Conservation (phyloP, 2,113 vertebrate genomes). For the Ammodytes dubius region DNA sequence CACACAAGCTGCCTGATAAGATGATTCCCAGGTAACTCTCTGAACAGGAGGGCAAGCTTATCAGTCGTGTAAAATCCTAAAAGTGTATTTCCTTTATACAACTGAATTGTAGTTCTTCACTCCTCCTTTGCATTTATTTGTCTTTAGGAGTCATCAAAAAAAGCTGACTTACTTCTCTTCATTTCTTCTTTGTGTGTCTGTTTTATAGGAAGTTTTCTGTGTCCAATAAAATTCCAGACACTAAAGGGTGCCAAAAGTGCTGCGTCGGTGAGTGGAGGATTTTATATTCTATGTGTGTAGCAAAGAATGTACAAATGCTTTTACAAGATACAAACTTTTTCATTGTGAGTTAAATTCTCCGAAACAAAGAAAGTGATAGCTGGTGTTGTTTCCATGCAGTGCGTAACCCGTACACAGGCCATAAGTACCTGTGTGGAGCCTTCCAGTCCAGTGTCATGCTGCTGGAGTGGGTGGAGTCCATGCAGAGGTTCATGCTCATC, state of each 20-base stretch:
- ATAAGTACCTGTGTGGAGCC: slow-evolving; percentile 97
- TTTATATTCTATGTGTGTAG: background rate
- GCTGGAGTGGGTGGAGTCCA: slow-evolving; percentile 97
- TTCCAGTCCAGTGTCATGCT: slow-evolving; percentile 97
- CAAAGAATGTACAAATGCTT: background rate
- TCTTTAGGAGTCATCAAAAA: background rate
- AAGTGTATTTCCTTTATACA: background rate
- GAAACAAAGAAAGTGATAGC: background rate
- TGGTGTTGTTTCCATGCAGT: slow-evolving; percentile 83
- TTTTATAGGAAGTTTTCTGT: slow-evolving; percentile 94
- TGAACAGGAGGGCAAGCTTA: background rate
- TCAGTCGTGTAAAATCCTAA: background rate
- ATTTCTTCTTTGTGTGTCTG: slow-evolving; percentile 48
- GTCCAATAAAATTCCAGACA: slow-evolving; percentile 98
- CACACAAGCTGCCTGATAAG: slow-evolving; percentile 96
- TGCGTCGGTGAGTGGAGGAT: slow-evolving; percentile 89
- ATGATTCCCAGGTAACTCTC: slow-evolving; percentile 92
- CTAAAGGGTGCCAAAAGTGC: slow-evolving; percentile 98
- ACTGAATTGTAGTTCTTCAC: background rate
- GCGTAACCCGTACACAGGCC: slow-evolving; percentile 96
- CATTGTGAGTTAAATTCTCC: background rate
- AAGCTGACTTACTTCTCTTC: background rate
- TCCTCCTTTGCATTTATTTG: background rate
- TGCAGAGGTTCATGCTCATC: slow-evolving; percentile 99
- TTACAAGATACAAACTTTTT: background rate